Conservation (phyloP, 2,113 vertebrate genomes). For the Mus spicilegus region DNA sequence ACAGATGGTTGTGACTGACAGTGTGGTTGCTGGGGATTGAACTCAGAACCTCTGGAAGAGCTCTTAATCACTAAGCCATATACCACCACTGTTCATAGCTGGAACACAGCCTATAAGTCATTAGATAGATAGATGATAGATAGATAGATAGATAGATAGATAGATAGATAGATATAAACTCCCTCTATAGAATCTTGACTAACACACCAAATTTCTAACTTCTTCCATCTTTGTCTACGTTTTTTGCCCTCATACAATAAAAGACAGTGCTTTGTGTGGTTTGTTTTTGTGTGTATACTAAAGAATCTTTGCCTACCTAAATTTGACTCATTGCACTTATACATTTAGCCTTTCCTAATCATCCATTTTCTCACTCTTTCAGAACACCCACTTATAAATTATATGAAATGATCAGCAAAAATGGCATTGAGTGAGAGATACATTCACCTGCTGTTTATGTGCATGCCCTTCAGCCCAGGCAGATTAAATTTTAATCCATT, state of each 20-base stretch:
- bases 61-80: too few species aligned
- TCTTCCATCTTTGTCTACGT: not conserved
- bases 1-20: too few species aligned
- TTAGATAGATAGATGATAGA: not conserved
- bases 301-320: slow-evolving; percentile 35
- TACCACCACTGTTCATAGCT: too few species aligned
- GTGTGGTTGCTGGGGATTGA: too few species aligned
- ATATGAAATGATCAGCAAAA: not conserved
- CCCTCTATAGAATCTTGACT: not conserved
- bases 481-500: slow-evolving; percentile 62
- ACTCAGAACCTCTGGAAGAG: too few species aligned
- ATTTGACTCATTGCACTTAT: not conserved
- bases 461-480: not conserved
- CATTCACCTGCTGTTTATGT: not conserved
- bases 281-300: slow-evolving; percentile 20
- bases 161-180: not conserved
- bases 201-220: not conserved
- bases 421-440: not conserved
- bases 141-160: not conserved
- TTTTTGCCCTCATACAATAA: not conserved
- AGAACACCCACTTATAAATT: slow-evolving; percentile 5
- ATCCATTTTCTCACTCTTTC: not conserved
- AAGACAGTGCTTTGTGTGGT: not conserved
- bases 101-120: not conserved
- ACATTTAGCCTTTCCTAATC: not conserved